Conservation (phyloP, 1,140 invertebrate genomes). For the Planococcus citri region DNA sequence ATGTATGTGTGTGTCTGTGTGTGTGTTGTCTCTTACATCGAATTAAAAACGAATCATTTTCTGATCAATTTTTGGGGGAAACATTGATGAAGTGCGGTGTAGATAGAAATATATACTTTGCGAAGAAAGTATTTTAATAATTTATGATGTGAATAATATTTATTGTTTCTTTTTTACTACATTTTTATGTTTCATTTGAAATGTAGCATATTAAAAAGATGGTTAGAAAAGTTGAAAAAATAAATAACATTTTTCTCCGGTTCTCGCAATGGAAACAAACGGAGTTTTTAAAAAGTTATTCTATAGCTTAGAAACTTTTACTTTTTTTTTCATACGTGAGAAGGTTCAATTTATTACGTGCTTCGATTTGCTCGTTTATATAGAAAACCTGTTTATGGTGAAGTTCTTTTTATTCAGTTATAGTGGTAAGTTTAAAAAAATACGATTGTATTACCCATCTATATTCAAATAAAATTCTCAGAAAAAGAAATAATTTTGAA, state of each 20-base stretch:
- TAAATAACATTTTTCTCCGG: not conserved
- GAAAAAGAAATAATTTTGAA: too few species aligned
- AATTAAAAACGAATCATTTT: too few species aligned
- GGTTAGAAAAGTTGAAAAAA: not conserved
- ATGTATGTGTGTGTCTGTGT: too few species aligned
- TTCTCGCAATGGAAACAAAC: not conserved
- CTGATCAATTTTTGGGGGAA: too few species aligned
- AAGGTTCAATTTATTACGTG: not conserved
- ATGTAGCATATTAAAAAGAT: slow-evolving; percentile 4
- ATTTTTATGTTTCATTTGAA: not conserved
- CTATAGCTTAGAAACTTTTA: not conserved
- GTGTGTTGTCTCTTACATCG: too few species aligned
- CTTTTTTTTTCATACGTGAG: not conserved
- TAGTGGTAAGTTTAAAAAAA: too few species aligned
- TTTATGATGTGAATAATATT: not conserved
- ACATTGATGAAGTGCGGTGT: too few species aligned
- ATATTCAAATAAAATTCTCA: too few species aligned
- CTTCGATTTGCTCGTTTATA: not conserved
- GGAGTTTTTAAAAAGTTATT: not conserved
- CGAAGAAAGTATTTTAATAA: not conserved
- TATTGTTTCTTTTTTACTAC: not conserved
- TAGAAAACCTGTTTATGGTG: not conserved
- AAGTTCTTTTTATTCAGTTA: too few species aligned
- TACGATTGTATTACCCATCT: too few species aligned
- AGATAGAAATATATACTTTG: not conserved